phyloP scores from a whole-genome alignment of 2,797 vertebrate genomes.

The Phoeniculus purpureus region DNA sequence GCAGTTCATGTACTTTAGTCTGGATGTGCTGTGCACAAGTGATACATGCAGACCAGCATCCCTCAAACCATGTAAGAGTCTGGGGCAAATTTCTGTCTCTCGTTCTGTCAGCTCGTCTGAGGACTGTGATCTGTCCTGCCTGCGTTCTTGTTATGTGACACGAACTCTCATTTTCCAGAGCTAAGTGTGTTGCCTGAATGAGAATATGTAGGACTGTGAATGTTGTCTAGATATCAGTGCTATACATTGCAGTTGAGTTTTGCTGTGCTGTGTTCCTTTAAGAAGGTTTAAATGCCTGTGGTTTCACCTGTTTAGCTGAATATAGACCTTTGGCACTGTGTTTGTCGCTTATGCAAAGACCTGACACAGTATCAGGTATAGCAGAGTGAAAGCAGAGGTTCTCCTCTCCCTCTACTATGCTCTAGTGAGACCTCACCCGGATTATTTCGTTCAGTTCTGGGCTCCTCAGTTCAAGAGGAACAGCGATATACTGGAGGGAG shows the following conservation, averaged over 20 bases:
- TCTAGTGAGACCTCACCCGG: no score
- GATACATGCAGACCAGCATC: not conserved
- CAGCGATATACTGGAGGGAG: no score
- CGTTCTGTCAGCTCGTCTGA: not conserved
- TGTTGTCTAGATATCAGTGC: not conserved
- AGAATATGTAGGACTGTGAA: not conserved
- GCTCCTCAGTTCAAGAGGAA: no score
- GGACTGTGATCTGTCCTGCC: not conserved
- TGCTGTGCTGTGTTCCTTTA: not conserved
- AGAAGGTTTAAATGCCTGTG: not conserved
- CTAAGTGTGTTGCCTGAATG: not conserved
- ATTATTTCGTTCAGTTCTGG: no score
- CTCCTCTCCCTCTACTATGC: no score
- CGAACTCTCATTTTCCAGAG: not conserved
- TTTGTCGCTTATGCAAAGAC: not conserved
- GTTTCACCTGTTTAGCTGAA: not conserved
- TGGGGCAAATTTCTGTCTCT: not conserved
- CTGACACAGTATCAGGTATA: not conserved
- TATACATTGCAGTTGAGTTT: not conserved
- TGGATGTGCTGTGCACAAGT: not conserved
- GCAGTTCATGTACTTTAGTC: not conserved
- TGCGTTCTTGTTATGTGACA: rapidly evolving
- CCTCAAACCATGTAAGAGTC: not conserved
- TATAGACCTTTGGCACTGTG: not conserved
- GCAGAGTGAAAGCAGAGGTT: not conserved